Conservation (phyloP, 1,140 invertebrate genomes). For the Gryon sp. region DNA sequence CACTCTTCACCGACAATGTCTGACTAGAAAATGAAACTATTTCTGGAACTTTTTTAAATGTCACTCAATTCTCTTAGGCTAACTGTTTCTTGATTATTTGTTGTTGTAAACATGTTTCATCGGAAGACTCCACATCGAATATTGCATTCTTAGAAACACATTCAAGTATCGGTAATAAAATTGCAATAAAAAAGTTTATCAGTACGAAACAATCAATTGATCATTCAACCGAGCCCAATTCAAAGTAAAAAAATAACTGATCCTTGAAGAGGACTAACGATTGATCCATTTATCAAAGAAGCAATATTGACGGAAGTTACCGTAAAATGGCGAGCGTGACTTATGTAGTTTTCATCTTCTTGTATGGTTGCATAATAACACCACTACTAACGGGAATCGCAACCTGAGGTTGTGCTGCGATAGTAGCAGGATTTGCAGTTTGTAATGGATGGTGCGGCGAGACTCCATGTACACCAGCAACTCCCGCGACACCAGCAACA, state of each 20-base stretch:
- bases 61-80: conserved; percentile 61
- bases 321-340: conserved; percentile 4
- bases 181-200: conserved; percentile 7
- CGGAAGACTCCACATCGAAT: conserved; percentile 54
- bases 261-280: background rate
- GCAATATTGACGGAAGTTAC: conserved; percentile 36
- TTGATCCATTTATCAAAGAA: conserved; percentile 4
- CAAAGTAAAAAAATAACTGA: background rate
- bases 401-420: conserved; percentile 75
- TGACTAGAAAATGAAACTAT: conserved; percentile 81
- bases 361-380: conserved; percentile 88
- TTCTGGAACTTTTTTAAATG: conserved; percentile 65
- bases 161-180: conserved; percentile 10
- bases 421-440: conserved; percentile 73
- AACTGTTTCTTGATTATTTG: conserved; percentile 6
- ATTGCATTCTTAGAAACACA: conserved; percentile 26
- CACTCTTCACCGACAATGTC: conserved; percentile 80
- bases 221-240: background rate
- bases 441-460: conserved; percentile 74
- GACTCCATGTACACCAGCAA: conserved; percentile 68
- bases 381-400: conserved; percentile 77
- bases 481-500: conserved; percentile 69
- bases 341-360: conserved; percentile 93
- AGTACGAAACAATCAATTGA: background rate
- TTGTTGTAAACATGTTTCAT: background rate